Percentiles rank a stretch among this genome's conserved stretches.
Evolutionary conservation across 2,888 invertebrate genomes (phyloP).

Genomic region (Erebia ligea): DNA sequence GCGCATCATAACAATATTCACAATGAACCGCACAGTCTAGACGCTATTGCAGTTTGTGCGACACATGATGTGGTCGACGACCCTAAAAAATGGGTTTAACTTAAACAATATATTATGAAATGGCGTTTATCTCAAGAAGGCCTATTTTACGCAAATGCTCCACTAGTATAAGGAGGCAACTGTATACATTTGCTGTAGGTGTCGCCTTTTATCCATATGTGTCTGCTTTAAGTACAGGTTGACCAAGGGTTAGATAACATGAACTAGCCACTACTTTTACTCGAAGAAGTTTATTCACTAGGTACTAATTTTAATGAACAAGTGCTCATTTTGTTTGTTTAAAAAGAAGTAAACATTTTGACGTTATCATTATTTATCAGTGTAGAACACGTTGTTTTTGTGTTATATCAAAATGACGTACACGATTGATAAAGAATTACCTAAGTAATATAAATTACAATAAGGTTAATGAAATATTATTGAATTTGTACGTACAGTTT

Average conservation of each 20-base stretch:
- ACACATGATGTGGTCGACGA: conserved; percentile 19
- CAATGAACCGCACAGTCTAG: conserved; percentile 38
- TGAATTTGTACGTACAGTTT: no score
- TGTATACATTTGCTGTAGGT: background rate
- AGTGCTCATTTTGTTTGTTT: no score
- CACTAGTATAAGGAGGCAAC: background rate
- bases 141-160: background rate
- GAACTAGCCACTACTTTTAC: no score
- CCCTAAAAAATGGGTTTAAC: background rate
- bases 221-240: no score
- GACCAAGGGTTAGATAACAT: no score
- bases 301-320: no score
- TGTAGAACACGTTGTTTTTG: background rate
- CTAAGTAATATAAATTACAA: no score
- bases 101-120: background rate
- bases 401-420: background rate
- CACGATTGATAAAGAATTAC: background rate
- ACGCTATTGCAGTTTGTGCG: conserved; percentile 24
- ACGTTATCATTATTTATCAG: background rate
- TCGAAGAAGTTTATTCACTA: no score
- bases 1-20: conserved; percentile 40
- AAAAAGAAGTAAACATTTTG: no score
- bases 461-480: no score
- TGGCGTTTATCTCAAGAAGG: background rate
- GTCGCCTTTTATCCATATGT: background rate